phyloP scores from a whole-genome alignment of 2,797 vertebrate species.

The Takifugu rubripes region DNA sequence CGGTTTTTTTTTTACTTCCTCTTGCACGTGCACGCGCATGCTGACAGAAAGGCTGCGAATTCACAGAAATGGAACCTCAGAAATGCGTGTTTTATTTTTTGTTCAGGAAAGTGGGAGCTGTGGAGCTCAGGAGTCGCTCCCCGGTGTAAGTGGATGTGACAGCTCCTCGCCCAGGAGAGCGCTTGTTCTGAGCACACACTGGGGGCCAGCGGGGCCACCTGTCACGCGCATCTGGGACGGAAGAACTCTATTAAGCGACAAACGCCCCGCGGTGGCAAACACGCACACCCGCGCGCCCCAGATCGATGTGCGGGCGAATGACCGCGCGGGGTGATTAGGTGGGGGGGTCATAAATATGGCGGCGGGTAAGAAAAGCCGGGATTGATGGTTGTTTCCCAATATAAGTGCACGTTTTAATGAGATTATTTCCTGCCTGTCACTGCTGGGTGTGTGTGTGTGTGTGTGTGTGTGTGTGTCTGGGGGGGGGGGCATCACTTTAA shows the following conservation, averaged over 20 bases:
- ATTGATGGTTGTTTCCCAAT: slow-evolving; percentile 35
- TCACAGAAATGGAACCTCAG: slow-evolving; percentile 23
- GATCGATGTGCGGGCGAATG: slow-evolving; percentile 42
- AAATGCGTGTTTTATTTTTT: neutral
- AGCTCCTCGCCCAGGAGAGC: slow-evolving; percentile 71
- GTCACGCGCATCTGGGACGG: slow-evolving; percentile 69
- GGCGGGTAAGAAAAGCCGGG: slow-evolving; percentile 21
- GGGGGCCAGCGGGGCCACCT: slow-evolving; percentile 67
- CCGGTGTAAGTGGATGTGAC: slow-evolving; percentile 72
- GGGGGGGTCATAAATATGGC: slow-evolving; percentile 37
- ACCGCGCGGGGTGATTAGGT: slow-evolving; percentile 41
- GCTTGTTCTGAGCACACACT: slow-evolving; percentile 63
- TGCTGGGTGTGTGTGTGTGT: neutral
- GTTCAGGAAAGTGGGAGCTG: slow-evolving; percentile 22
- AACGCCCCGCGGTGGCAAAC: slow-evolving; percentile 42
- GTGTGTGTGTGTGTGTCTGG: no score
- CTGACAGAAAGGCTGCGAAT: slow-evolving; percentile 14
- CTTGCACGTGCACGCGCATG: slow-evolving; percentile 8
- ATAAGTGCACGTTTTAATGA: slow-evolving; percentile 48
- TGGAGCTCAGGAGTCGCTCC: slow-evolving; percentile 49
- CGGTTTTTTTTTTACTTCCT: neutral
- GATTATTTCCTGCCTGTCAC: slow-evolving; percentile 37
- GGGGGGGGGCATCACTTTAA: slow-evolving; percentile 22
- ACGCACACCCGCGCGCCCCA: slow-evolving; percentile 1
- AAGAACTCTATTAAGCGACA: slow-evolving; percentile 68